Evolutionary conservation across 2,888 invertebrate species (phyloP).

Genomic region (Beris chalybata): DNA sequence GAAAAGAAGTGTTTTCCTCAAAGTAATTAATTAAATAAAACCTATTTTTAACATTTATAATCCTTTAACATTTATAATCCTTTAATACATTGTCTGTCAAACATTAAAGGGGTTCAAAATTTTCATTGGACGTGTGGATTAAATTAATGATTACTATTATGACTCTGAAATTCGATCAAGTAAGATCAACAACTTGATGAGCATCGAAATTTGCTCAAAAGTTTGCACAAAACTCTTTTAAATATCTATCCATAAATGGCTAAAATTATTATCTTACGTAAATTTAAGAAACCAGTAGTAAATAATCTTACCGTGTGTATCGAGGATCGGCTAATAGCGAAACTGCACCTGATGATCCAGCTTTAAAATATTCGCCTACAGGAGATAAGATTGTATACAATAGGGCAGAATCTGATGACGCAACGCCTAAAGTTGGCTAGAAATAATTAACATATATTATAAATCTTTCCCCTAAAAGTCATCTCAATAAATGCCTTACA

Average conservation of each 20-base stretch:
- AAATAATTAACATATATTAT: slow-evolving; percentile 40
- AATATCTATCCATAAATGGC: too few species aligned
- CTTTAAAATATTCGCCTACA: slow-evolving; percentile 89
- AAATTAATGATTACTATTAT: too few species aligned
- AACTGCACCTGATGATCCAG: slow-evolving; percentile 67
- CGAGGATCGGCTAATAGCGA: slow-evolving; percentile 90
- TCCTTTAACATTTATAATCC: too few species aligned
- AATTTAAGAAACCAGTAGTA: too few species aligned
- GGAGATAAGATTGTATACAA: slow-evolving; percentile 91
- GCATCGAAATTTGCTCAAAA: too few species aligned
- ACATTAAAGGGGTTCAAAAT: too few species aligned
- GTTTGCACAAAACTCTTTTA: too few species aligned
- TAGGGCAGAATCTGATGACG: slow-evolving; percentile 81
- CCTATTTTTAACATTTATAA: too few species aligned
- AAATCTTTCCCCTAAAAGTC: slow-evolving; percentile 8
- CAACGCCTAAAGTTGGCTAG: slow-evolving; percentile 91
- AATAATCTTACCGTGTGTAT: slow-evolving; percentile 60
- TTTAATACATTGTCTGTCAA: too few species aligned
- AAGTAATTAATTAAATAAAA: too few species aligned
- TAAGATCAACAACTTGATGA: too few species aligned
- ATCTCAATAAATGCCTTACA: slow-evolving; percentile 63
- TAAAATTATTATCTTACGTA: too few species aligned
- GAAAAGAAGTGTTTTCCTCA: neutral
- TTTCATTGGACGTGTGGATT: neutral
- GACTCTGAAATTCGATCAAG: neutral